Evolutionary conservation across 92 coral and sea anemone genomes (phyloP), one percentile per base, ranked within the genome.

Genomic region (Paramuricea clavata): DNA sequence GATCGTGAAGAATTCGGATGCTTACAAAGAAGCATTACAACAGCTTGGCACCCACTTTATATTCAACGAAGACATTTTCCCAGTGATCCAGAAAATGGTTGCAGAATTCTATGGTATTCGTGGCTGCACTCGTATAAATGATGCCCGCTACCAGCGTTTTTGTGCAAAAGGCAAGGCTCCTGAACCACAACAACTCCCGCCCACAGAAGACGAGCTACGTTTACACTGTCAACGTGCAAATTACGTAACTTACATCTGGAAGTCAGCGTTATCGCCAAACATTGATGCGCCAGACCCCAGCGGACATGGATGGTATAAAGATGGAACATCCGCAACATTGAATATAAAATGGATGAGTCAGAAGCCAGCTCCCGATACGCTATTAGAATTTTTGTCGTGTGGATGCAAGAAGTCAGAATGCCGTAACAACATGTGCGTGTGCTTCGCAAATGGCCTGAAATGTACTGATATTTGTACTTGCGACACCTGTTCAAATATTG

Each of bases 371-470:
- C 90, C 90, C 10, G 80, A 47, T 64, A 52, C 87, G 27, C 86
- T 87, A 61, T 80, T 87, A 27, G 87, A 87, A 82, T 81, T 87
- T 21, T 54, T 87, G 47, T 71, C 75, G 27, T 81, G 91, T 76
- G 43, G 80, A 21, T 87, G 86, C 65, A 78, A 64, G 86, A 87
- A 65, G 49, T 70, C 61, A 42, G 16, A 49, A 80, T 65, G 56
- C 32, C 17, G 50, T 27, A 39, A 39, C 44, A 77, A 67, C 78
- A 34, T 83, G 71, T 86, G 90, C 32, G 81, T 68, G 19, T 87
- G 90, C 59, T 71, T 81, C 35, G 87, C 71, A 21, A 87, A 87
- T 87, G 90, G 86, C 12, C 28, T 87, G 39, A 87, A 87, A 33
- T 79, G 87, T 33, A 50, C 35, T 9, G 86, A 87, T 56, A 83